Evolutionary conservation across 64 coral and sea anemone species (phyloP).

Genomic region (Actinia equina): DNA sequence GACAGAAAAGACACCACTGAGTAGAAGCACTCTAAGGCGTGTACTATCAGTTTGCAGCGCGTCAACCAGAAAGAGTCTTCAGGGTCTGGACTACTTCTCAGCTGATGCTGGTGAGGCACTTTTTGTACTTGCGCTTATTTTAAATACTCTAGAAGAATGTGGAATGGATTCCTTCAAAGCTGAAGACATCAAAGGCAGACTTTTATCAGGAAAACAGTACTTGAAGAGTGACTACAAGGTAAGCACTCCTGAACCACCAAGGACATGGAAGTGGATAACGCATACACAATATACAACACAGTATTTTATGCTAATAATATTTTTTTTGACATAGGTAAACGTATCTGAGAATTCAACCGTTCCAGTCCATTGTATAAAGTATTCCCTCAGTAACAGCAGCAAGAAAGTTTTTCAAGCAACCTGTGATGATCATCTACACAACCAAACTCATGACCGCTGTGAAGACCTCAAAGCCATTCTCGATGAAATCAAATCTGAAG

Average conservation of each 20-base stretch:
- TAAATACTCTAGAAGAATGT: slow-evolving; percentile 18
- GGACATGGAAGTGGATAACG: too few relatives aligned
- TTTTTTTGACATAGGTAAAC: slow-evolving; percentile 30
- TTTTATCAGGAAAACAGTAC: neutral
- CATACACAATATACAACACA: neutral
- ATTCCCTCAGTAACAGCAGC: slow-evolving; percentile 1
- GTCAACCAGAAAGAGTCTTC: slow-evolving; percentile 25
- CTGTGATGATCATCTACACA: slow-evolving; percentile 19
- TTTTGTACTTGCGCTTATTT: neutral
- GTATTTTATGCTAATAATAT: neutral
- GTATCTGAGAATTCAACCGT: neutral
- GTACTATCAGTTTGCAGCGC: neutral
- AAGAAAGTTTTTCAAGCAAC: slow-evolving; percentile 12
- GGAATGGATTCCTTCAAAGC: neutral
- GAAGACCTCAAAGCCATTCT: neutral
- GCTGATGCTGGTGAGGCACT: slow-evolving; percentile 29
- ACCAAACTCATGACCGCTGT: neutral
- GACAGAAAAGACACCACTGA: too few relatives aligned
- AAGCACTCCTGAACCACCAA: neutral
- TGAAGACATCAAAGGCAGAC: neutral
- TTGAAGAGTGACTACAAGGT: slow-evolving; percentile 35
- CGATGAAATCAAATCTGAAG: slow-evolving; percentile 24
- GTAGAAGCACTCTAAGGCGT: too few relatives aligned
- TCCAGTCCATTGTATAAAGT: slow-evolving; percentile 20
- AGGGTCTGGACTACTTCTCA: slow-evolving; percentile 25